Evolutionary conservation across 2,797 vertebrate genomes (phyloP), one percentile per base, ranked within the genome.

Genomic region (Parauchenoglanis punctatus): DNA sequence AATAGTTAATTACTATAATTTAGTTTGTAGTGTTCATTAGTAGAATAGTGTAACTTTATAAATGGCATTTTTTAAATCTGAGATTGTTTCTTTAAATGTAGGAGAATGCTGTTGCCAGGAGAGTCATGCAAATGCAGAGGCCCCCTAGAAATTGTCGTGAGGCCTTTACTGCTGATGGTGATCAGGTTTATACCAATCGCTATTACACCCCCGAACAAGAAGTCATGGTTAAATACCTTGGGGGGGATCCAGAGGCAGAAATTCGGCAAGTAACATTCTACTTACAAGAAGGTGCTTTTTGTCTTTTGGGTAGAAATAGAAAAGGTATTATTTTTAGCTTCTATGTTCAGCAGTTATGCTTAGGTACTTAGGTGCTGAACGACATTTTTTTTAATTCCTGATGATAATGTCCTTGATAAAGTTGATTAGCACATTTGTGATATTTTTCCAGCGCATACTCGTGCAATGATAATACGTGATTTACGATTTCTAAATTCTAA

Each of bases 121-220:
- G 89, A 86, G 87, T 95, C 83, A 95, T 95, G 94, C 94, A 94
- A 89, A 90, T 86, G 4, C 90, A 90, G 46, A 91, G 75, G 23
- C 93, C 94, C 0, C 95, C 95, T 4, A 91, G 81, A 85, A 95
- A 94, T 91, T 95, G 95, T 80, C 89, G 92, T 0, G 95, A 95
- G 85, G 94, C 93, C 20, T 95, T 95, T 83, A 95, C 95, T 13
- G 85, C 87, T 3, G 94, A 94, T 10, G 95, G 94, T 46, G 95
- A 95, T 89, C 94, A 96, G 87, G 94, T 95, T n/a, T 94, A 88
- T 81, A 86, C 89, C 23, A 94, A 95, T 90, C 92, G 94, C 0
- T 94, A 94, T 85, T 95, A 95, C 82, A 92, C 94, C 12, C 92
- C 93, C 2, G 93, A 94, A 52, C 89, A 87, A 89, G 92, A 92